Conservation (phyloP, 2,888 invertebrate genomes). For the Meiosimyza platycephala region DNA sequence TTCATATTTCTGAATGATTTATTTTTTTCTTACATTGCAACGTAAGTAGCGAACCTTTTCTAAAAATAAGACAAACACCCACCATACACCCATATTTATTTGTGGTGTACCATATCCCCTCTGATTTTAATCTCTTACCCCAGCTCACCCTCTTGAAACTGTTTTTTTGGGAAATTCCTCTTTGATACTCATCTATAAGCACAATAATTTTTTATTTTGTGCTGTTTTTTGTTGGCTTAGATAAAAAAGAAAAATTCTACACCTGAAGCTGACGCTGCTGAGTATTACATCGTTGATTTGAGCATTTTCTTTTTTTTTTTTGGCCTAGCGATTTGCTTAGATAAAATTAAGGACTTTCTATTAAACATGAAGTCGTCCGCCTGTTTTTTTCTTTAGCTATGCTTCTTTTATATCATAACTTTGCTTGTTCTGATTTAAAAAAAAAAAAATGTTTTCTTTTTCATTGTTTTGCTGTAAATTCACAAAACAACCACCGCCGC, state of each 20-base stretch:
- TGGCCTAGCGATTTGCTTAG: conserved; percentile 6
- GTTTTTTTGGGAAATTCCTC: not conserved
- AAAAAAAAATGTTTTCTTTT: too few relatives aligned
- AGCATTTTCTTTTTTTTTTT: not conserved
- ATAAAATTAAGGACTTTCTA: conserved; percentile 11
- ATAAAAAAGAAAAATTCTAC: conserved; percentile 40
- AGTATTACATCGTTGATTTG: not conserved
- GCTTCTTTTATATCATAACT: conserved; percentile 4
- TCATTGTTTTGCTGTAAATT: too few relatives aligned
- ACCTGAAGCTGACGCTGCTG: not conserved
- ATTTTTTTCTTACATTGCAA: too few relatives aligned
- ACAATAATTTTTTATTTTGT: conserved; percentile 24
- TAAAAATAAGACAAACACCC: too few relatives aligned
- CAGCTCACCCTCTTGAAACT: not conserved
- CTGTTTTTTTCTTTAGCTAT: not conserved
- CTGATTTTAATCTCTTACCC: conserved; percentile 6
- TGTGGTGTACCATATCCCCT: conserved; percentile 32
- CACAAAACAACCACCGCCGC: too few relatives aligned
- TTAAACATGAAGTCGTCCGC: not conserved
- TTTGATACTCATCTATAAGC: not conserved
- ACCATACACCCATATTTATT: not conserved
- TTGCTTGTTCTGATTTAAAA: not conserved
- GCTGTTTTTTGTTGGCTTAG: conserved; percentile 31
- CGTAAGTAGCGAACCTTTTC: too few relatives aligned
- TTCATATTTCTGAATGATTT: too few relatives aligned